Evolutionary conservation across 2,797 vertebrate species (phyloP), one percentile per base, ranked within the genome.

Genomic region (Sebastes umbrosus): DNA sequence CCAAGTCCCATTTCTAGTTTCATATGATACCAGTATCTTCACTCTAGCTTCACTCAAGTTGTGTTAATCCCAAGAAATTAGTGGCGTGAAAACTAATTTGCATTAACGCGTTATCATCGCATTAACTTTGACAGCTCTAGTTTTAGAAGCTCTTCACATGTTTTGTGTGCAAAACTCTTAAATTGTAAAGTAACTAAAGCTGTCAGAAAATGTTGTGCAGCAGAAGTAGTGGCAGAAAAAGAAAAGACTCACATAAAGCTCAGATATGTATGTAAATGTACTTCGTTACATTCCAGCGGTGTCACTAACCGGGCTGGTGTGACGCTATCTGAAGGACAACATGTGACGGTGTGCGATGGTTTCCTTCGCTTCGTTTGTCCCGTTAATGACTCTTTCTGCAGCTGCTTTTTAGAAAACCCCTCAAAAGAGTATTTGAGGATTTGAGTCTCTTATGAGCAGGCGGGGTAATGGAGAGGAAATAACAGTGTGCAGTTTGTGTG

Each of bases 361-460:
- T 29, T 62, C 63, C n/a, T 66, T 43, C n/a, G 31, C 69, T 74
- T 80, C 57, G 34, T 80, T 69, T 54, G 67, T 72, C 70, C 27
- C 4, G 4, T 83, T 82, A 80, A 87, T 50, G 73, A 75, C 34
- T 31, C 1, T 69, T 69, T 70, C 52, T 64, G 43, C 54, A 52
- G 72, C 69, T 70, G 69, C 39, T 81, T 63, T 50, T 18, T 77
- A 46, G 2, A 36, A 64, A 6, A 5, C 0, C 1, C 27, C 20
- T 54, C 22, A 12, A 57, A 69, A 50, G 24, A 64, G 22, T 14
- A 58, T 62, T 77, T 72, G 22, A 50, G 78, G 63, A 54, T 72
- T 60, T 75, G 1, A 22, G 59, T 31, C 18, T 77, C 7, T 55
- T 18, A 13, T 58, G 74, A 72, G 74, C 43, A 13, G 60, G 34